A percentile compares a stretch with the other conserved stretches of the same genome.
These are phyloP conservation scores for Orius laevigatus DNA, from an alignment of 1,140 invertebrate genomes.

Conservation along the genomic window DNA sequence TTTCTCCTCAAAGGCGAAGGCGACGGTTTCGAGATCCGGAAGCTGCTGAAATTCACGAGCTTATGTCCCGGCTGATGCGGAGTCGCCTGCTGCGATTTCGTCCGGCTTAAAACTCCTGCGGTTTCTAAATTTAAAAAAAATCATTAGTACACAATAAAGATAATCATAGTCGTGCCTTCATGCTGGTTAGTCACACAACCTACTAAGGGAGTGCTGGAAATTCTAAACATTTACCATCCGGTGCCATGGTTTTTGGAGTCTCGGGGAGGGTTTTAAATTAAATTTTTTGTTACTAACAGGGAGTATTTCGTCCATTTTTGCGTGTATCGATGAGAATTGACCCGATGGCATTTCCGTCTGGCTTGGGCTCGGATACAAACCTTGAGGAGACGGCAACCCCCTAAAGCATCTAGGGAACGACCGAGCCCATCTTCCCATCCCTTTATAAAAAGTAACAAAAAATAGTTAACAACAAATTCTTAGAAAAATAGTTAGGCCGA, in stretches of 20 bases:
- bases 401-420: too few species aligned
- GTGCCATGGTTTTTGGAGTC: too few species aligned
- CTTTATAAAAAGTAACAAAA: background rate
- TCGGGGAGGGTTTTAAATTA: too few species aligned
- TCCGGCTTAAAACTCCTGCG: constrained; percentile 17
- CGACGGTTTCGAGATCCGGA: constrained; percentile 19
- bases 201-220: background rate
- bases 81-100: constrained; percentile 20
- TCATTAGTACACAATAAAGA: too few species aligned
- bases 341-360: too few species aligned
- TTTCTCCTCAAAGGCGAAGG: constrained; percentile 16
- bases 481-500: background rate
- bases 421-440: too few species aligned
- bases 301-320: too few species aligned
- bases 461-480: background rate
- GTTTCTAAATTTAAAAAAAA: constrained; percentile 14
- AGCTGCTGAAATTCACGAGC: constrained; percentile 22
- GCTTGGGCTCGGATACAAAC: too few species aligned
- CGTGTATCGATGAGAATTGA: too few species aligned
- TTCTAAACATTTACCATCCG: background rate
- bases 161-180: background rate
- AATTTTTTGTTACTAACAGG: too few species aligned
- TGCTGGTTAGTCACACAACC: background rate
- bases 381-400: too few species aligned
- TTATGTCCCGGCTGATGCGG: constrained; percentile 15